These are phyloP conservation scores for Cheirogaleus medius DNA, from an alignment of 2,113 vertebrate species.

Conservation along the genomic window DNA sequence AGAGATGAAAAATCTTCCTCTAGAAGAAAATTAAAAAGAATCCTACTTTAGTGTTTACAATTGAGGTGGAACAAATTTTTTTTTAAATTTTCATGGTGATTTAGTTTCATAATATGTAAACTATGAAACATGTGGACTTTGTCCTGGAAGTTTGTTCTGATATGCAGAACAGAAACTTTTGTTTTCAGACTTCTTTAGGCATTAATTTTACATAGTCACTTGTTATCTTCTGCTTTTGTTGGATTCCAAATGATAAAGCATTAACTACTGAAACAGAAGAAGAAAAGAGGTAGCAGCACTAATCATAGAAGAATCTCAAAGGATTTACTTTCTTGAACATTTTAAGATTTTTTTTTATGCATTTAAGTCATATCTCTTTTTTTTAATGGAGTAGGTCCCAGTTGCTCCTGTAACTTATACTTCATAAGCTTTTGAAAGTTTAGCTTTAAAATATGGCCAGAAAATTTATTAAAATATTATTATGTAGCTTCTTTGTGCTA, in stretches of 20 bases:
- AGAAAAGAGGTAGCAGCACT: neutral
- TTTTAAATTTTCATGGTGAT: neutral
- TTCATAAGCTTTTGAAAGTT: neutral
- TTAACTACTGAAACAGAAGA: neutral
- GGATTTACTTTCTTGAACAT: constrained; percentile 13
- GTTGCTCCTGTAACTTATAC: neutral
- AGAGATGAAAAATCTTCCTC: constrained; percentile 24
- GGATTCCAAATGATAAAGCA: neutral
- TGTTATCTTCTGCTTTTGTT: neutral
- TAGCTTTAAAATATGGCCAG: neutral
- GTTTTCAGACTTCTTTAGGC: neutral
- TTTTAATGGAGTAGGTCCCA: neutral
- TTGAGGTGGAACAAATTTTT: neutral
- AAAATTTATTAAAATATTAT: neutral
- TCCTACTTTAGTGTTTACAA: neutral
- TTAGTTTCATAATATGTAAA: neutral
- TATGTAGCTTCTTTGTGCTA: neutral
- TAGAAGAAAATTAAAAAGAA: neutral
- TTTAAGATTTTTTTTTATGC: neutral
- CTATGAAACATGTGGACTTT: neutral
- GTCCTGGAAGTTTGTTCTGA: neutral
- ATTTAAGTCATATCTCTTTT: neutral
- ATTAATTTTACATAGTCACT: neutral
- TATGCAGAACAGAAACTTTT: neutral
- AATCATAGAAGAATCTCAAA: neutral